Percentiles rank a stretch among this genome's conserved stretches.
phyloP scores from a whole-genome alignment of 2,113 vertebrate species.

The Geothlypis trichas region DNA sequence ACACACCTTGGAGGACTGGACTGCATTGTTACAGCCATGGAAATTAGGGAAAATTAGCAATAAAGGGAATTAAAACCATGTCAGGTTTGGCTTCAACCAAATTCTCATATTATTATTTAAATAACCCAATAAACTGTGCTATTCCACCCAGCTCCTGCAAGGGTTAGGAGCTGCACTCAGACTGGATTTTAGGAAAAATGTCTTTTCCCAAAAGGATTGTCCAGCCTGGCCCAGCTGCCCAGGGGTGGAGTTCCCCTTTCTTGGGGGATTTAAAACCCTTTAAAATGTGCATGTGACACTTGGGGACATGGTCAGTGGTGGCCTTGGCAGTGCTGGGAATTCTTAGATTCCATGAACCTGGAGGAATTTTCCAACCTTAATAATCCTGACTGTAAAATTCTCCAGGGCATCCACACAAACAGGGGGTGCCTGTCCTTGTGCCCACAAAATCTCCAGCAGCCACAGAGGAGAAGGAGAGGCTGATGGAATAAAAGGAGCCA shows the following conservation, averaged over 20 bases:
- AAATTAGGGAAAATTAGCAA: neutral
- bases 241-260: neutral
- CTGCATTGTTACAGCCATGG: neutral
- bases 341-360: rapidly evolving
- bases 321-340: neutral
- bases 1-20: neutral
- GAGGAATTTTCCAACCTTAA: neutral
- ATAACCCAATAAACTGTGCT: rapidly evolving
- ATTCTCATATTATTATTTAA: neutral
- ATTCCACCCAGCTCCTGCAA: neutral
- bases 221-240: neutral
- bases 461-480: rapidly evolving
- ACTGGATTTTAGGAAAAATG: neutral
- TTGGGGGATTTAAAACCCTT: neutral
- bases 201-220: neutral
- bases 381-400: neutral
- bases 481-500: neutral
- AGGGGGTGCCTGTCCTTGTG: neutral
- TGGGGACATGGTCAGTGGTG: neutral
- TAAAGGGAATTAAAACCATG: neutral
- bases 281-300: neutral
- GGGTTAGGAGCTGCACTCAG: neutral
- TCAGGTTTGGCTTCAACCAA: neutral
- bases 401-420: neutral
- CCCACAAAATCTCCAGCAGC: neutral